Evolutionary conservation across 2,797 vertebrate genomes (phyloP), one percentile per base, ranked within the genome.

Genomic region (Lemur catta): DNA sequence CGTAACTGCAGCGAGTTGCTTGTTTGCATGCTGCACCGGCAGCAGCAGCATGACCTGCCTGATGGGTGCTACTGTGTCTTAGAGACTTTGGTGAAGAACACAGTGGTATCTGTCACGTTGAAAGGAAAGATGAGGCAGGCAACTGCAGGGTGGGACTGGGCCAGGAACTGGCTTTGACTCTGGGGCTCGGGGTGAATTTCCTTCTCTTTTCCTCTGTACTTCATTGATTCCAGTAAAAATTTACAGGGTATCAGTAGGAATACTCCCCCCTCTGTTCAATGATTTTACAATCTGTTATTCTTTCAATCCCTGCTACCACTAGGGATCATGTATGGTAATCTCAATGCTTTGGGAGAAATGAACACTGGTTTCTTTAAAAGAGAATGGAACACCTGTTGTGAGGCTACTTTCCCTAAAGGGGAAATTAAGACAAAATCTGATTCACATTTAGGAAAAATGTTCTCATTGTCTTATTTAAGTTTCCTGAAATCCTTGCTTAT

Each of bases 11-110:
- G 97, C 98, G 94, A 99, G 99, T 90, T 99, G 98, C 74, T 96
- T 98, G 96, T 99, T 99, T 1, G 98, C 98, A 84, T 99, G 98
- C 97, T 99, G 99, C 22, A 99, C 99, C 99, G 99, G 81, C 24
- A 14, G 46, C 33, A 78, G 12, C 75, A 7, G 46, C 48, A n/a
- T 78, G 75, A 52, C 48, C 48, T 22, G 35, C 52, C n/a, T 15
- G 35, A 24, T 76, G 20, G 69, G 46, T 7, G 14, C 24, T 48
- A 30, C 41, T 33, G 17, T 14, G 35, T 50, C 72, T 65, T 89
- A 46, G 46, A 38, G 26, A 89, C 38, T 22, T 76, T 67, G 38
- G 35, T 18, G 48, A 92, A 55, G 10, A 48, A 57, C 14, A n/a
- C 7, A 28, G 43, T 1, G 4, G 57, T 9, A 52, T 92, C 38